phyloP scores from a whole-genome alignment of 2,797 vertebrate species.

The Chaunax sp. region DNA sequence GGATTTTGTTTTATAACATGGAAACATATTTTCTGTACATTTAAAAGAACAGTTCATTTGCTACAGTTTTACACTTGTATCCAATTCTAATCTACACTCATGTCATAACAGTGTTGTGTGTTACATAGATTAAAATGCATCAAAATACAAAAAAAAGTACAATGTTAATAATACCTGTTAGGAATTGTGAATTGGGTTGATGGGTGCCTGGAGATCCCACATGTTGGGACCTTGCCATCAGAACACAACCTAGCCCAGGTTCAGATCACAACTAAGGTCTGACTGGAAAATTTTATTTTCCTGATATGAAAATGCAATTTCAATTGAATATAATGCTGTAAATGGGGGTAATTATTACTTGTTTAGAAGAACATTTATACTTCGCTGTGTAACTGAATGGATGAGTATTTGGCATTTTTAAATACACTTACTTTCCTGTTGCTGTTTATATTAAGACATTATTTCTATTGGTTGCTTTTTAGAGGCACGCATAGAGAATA shows the following conservation, averaged over 20 bases:
- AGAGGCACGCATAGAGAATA: background rate
- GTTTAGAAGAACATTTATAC: constrained; percentile 17
- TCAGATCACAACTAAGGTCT: background rate
- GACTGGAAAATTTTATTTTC: background rate
- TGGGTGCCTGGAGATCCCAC: background rate
- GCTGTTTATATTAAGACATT: constrained; percentile 25
- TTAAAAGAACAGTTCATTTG: constrained; percentile 16
- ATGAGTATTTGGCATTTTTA: background rate
- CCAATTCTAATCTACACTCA: background rate
- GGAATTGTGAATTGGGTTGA: background rate
- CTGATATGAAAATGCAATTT: background rate
- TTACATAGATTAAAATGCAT: background rate
- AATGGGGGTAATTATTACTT: constrained; percentile 19
- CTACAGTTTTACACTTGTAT: constrained; percentile 1
- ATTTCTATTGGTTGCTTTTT: constrained; percentile 8
- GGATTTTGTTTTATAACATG: constrained; percentile 2
- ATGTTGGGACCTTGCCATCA: background rate
- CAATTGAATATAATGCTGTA: constrained; percentile 7
- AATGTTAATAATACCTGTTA: background rate
- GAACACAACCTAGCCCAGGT: constrained; percentile 1
- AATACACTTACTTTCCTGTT: constrained; percentile 6
- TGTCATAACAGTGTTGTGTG: background rate
- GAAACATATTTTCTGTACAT: constrained; percentile 22
- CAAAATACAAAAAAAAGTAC: background rate
- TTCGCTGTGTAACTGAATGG: constrained; percentile 14